These are phyloP conservation scores for Sesamia inferens DNA, from an alignment of 2,888 invertebrate species.

Conservation along the genomic window DNA sequence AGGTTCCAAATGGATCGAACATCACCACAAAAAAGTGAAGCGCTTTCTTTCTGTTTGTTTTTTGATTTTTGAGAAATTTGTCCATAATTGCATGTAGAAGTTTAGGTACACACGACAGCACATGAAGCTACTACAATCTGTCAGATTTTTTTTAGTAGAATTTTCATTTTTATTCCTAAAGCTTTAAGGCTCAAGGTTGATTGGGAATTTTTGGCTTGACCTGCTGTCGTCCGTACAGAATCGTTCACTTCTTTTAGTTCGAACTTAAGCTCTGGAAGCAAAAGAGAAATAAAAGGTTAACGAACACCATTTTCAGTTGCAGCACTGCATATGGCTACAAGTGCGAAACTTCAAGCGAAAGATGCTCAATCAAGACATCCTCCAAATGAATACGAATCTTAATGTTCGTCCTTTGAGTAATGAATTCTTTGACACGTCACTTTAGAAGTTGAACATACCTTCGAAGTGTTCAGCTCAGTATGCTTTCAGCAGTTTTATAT, in stretches of 20 bases:
- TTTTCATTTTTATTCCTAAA: too few relatives aligned
- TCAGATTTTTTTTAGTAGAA: too few relatives aligned
- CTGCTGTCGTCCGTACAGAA: too few relatives aligned
- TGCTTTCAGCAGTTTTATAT: conserved; percentile 51
- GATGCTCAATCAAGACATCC: conserved; percentile 6
- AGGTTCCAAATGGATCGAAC: conserved; percentile 58
- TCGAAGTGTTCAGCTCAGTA: conserved; percentile 47
- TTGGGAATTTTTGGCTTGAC: too few relatives aligned
- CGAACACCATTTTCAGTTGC: conserved; percentile 36
- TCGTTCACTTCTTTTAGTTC: conserved; percentile 2
- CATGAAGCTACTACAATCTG: too few relatives aligned
- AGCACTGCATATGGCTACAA: conserved; percentile 30
- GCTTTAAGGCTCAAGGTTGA: too few relatives aligned
- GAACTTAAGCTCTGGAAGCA: conserved; percentile 8
- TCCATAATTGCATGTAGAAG: not conserved
- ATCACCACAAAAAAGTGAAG: conserved; percentile 26
- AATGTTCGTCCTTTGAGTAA: conserved; percentile 21
- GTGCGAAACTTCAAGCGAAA: conserved; percentile 42
- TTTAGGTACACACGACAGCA: not conserved
- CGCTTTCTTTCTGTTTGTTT: conserved; percentile 14
- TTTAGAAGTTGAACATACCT: conserved; percentile 51
- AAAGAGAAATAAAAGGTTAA: conserved; percentile 13
- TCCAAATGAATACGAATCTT: conserved; percentile 32
- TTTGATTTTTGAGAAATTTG: not conserved
- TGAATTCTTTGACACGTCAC: conserved; percentile 31